Conservation (phyloP, 2,797 vertebrate species). For the Labroides dimidiatus region DNA sequence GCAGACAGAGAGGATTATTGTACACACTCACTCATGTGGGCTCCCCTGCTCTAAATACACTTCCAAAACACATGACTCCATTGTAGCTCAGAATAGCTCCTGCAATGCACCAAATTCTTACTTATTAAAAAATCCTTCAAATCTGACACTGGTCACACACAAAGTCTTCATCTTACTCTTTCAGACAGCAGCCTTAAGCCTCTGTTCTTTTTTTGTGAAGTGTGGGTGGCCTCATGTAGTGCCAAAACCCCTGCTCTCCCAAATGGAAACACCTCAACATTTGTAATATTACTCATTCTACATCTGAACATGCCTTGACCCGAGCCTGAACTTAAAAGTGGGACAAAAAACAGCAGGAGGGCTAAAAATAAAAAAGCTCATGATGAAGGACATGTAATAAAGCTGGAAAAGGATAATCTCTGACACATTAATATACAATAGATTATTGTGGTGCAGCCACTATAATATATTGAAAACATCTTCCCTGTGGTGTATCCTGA, state of each 20-base stretch:
- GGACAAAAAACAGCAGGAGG: conserved; percentile 25
- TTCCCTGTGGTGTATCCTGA: conserved; percentile 36
- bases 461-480: conserved; percentile 31
- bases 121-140: conserved; percentile 45
- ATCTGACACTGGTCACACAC: conserved; percentile 3
- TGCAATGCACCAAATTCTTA: conserved; percentile 55
- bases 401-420: conserved; percentile 18
- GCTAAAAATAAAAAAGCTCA: conserved; percentile 9
- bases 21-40: conserved; percentile 78
- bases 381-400: conserved; percentile 12
- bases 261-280: background rate
- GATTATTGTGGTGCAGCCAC: conserved; percentile 11
- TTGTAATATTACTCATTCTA: conserved; percentile 12
- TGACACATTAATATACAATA: conserved; percentile 3
- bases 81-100: conserved; percentile 73
- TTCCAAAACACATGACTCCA: conserved; percentile 79
- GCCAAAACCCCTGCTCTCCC: background rate
- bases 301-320: conserved; percentile 9
- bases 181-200: background rate
- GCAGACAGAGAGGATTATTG: conserved; percentile 82
- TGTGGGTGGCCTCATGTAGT: background rate
- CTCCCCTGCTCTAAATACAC: conserved; percentile 71
- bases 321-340: conserved; percentile 25
- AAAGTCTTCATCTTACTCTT: conserved; percentile 1
- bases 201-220: background rate